Conservation (phyloP, 2,113 vertebrate genomes). For the Corynorhinus townsendii region DNA sequence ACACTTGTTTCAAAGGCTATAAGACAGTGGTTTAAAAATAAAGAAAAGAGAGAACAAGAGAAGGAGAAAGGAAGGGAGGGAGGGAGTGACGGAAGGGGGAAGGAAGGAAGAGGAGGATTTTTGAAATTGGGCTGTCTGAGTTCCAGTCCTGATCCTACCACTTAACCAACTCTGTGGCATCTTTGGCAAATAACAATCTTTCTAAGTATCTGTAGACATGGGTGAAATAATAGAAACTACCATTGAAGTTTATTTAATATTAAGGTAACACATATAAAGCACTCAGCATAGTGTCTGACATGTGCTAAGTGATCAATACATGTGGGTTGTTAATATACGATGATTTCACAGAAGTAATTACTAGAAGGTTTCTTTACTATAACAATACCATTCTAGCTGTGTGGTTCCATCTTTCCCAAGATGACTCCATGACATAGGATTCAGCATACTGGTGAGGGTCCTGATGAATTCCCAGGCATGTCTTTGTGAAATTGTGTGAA, state of each 20-base stretch:
- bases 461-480: not conserved
- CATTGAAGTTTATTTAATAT: not conserved
- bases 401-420: not conserved
- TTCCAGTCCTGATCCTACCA: not conserved
- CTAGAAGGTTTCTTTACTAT: not conserved
- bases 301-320: not conserved
- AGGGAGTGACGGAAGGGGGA: accelerated
- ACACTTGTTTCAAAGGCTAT: not conserved
- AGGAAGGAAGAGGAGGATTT: not conserved
- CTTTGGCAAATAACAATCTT: not conserved
- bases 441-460: not conserved
- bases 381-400: not conserved
- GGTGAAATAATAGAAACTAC: not conserved
- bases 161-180: not conserved
- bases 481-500: not conserved
- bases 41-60: accelerated
- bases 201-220: not conserved
- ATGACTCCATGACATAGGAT: no score
- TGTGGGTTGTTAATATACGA: not conserved
- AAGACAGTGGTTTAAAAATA: not conserved
- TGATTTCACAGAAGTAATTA: not conserved
- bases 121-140: not conserved
- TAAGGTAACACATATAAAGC: not conserved
- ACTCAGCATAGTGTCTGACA: not conserved
- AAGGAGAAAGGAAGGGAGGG: accelerated